Conservation (phyloP, 2,888 invertebrate genomes). For the Odontocolon sp. region DNA sequence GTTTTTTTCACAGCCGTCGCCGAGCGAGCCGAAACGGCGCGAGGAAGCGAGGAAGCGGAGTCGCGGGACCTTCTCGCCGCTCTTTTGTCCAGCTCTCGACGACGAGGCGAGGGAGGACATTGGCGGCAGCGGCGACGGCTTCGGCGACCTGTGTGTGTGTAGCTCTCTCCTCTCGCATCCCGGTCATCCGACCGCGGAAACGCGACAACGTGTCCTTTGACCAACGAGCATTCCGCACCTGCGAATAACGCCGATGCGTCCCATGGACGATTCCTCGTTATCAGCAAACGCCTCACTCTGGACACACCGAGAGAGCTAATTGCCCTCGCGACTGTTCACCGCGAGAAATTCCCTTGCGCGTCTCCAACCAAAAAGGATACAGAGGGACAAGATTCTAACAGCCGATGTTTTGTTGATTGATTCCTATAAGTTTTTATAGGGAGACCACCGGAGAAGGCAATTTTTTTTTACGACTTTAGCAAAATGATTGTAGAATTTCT, state of each 20-base stretch:
- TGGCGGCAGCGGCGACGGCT: too few relatives aligned
- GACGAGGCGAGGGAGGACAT: constrained; percentile 25
- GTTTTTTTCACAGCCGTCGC: constrained; percentile 19
- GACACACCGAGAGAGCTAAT: constrained; percentile 54
- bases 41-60: too few relatives aligned
- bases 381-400: too few relatives aligned
- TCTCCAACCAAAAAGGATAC: too few relatives aligned
- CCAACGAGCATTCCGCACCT: constrained; percentile 58
- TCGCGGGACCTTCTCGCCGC: constrained; percentile 55
- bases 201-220: constrained; percentile 58
- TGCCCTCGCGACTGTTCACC: constrained; percentile 43
- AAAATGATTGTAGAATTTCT: too few relatives aligned
- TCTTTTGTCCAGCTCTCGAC: constrained; percentile 55
- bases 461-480: too few relatives aligned
- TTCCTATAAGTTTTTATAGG: too few relatives aligned
- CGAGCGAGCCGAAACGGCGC: constrained; percentile 54
- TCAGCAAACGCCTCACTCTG: neutral
- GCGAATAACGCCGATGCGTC: constrained; percentile 53
- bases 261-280: constrained; percentile 27
- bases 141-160: too few relatives aligned
- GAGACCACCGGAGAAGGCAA: too few relatives aligned
- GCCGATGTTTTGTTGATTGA: too few relatives aligned
- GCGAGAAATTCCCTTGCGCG: constrained; percentile 11
- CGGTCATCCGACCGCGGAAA: constrained; percentile 48
- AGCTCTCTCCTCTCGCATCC: constrained; percentile 29